Evolutionary conservation across 2,888 invertebrate genomes (phyloP).

Genomic region (Troides oblongomaculatus): DNA sequence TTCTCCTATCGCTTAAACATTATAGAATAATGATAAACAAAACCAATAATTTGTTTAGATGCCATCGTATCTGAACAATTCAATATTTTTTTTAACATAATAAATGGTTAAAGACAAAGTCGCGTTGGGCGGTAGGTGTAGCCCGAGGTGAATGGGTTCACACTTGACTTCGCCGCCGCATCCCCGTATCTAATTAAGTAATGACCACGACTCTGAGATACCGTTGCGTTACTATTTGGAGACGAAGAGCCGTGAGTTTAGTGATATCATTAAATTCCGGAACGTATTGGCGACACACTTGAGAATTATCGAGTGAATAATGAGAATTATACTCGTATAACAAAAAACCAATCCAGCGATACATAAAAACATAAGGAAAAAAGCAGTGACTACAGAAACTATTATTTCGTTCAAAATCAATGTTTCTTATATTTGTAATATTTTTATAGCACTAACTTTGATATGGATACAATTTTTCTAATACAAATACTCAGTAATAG

Average conservation of each 20-base stretch:
- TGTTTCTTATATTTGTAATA: no score
- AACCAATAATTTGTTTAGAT: neutral
- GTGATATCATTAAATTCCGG: neutral
- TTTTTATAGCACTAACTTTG: no score
- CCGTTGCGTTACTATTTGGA: slow-evolving; percentile 13
- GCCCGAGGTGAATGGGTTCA: slow-evolving; percentile 19
- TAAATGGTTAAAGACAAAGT: slow-evolving; percentile 11
- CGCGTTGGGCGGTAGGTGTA: slow-evolving; percentile 8
- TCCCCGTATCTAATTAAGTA: slow-evolving; percentile 20
- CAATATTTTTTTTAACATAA: slow-evolving; percentile 7
- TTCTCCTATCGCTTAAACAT: no score
- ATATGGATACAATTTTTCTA: no score
- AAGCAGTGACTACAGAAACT: no score
- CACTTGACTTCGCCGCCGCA: slow-evolving; percentile 12
- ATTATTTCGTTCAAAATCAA: no score
- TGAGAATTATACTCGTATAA: neutral
- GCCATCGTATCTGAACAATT: neutral
- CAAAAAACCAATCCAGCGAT: neutral
- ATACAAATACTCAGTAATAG: no score
- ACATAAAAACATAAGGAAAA: no score
- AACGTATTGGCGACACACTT: neutral
- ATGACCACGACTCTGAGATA: slow-evolving; percentile 18
- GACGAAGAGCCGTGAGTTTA: slow-evolving; percentile 2
- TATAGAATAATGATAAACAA: neutral
- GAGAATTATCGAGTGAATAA: neutral